Conservation (phyloP, 2,888 invertebrate genomes). For the Dasysyrphus albostriatus region DNA sequence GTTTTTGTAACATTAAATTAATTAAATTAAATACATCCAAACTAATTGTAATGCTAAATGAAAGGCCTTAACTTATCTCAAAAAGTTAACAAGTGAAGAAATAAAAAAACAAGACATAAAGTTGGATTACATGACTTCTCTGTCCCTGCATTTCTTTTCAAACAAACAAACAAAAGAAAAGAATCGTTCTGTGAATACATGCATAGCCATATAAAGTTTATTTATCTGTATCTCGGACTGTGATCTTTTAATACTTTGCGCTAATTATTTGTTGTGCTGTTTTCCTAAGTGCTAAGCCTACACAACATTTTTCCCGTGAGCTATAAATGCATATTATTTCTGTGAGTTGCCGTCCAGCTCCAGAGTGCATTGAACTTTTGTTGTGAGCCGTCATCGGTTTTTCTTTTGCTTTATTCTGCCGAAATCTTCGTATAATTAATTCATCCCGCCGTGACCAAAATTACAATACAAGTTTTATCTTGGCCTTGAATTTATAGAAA, state of each 20-base stretch:
- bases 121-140: neutral
- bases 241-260: slow-evolving; percentile 22
- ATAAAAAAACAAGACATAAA: neutral
- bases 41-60: neutral
- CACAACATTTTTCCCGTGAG: neutral
- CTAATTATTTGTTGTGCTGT: slow-evolving; percentile 28
- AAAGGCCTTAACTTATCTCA: neutral
- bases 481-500: slow-evolving; percentile 49
- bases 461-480: neutral
- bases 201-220: neutral
- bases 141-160: neutral
- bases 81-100: neutral
- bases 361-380: slow-evolving; percentile 55
- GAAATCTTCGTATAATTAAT: slow-evolving; percentile 26
- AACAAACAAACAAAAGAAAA: slow-evolving; percentile 56
- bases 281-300: neutral
- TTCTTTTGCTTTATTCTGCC: neutral
- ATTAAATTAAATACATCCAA: neutral
- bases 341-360: neutral
- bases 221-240: slow-evolving; percentile 2
- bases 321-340: neutral
- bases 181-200: slow-evolving; percentile 15
- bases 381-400: slow-evolving; percentile 15
- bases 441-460: slow-evolving; percentile 21
- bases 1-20: neutral